Evolutionary conservation across 2,797 vertebrate genomes (phyloP).

Genomic region (Lerista edwardsae): DNA sequence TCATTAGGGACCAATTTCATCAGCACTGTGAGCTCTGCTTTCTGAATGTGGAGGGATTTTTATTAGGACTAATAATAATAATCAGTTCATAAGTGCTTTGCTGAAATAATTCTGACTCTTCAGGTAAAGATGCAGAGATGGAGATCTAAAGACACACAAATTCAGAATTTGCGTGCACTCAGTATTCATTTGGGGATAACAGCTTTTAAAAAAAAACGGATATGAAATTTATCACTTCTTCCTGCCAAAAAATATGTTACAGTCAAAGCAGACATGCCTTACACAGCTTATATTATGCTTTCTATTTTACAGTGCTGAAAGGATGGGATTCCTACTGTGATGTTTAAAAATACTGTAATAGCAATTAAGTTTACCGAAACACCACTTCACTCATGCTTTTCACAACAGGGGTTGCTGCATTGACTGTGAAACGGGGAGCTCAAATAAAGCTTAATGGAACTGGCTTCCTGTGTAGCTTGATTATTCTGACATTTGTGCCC

Average conservation of each 20-base stretch:
- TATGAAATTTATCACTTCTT: background rate
- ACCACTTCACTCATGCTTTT: constrained; percentile 24
- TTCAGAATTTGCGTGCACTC: background rate
- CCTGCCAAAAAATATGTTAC: constrained; percentile 18
- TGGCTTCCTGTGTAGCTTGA: constrained; percentile 4
- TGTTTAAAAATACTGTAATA: constrained; percentile 28
- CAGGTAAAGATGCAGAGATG: background rate
- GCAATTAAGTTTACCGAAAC: constrained; percentile 23
- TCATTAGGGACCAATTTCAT: too few relatives aligned
- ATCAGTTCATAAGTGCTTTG: background rate
- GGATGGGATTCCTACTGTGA: constrained; percentile 6
- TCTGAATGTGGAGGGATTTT: too few relatives aligned
- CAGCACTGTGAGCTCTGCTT: too few relatives aligned
- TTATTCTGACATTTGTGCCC: background rate
- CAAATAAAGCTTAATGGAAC: constrained; percentile 39
- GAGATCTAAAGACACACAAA: background rate
- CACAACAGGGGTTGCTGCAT: constrained; percentile 2
- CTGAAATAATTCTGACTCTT: background rate
- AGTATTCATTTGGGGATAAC: background rate
- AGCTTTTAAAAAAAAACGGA: background rate
- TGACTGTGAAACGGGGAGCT: background rate
- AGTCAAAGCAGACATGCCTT: background rate
- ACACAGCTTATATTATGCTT: background rate
- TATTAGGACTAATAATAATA: too few relatives aligned
- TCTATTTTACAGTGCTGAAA: constrained; percentile 12